Base-by-base conservation (phyloP, 1,140 invertebrate genomes). In the Cydia strobilella region DNA sequence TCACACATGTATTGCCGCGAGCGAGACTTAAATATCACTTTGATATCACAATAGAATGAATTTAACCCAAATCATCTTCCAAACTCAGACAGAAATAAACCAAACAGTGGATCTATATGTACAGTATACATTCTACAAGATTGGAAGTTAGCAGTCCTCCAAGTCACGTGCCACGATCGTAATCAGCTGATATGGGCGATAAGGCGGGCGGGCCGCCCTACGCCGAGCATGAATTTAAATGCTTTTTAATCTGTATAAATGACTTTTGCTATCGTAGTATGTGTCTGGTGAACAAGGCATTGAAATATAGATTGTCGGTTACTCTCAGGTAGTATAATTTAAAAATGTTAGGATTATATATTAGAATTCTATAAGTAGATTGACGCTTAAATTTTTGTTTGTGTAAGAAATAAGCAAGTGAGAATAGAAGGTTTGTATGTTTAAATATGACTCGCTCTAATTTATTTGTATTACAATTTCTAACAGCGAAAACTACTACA, bases 171-270 rank as follows among this genome's bases (percentile, higher is more conserved):
- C n/a, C 31, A 13, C 65, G 65, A 69, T 69, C 27, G 12, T 35
- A 10, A 69, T 69, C 65, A 65, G 63, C 25, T 83, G 84, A 85
- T 85, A 87, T 80, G 79, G 74, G 75, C 77, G 85, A 86, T 86
- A 86, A 85, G 79, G 75, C 79, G 80, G 82, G 84, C 79, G 79
- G 4, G 65, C 65, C 65, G 65, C 65, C 65, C 65, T 69, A 65
- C 65, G 9, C 15, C 65, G 15, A 39, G 35, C 31, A 39, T 18
- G 9, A 69, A 69, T 69, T 39, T 69, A 69, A 69, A 69, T 35
- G 65, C 65, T 35, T 69, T 69, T 69, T 35, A 69, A 69, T 31
- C 27, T 35, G 35, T 35, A 69, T 69, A 69, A 69, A 69, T 69
- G 31, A 35, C 65, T 69, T 69, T 42, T 69, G 31, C 31, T 39